These are phyloP conservation scores for Epinotia ramella DNA, from an alignment of 2,888 invertebrate genomes.

Conservation along the genomic window DNA sequence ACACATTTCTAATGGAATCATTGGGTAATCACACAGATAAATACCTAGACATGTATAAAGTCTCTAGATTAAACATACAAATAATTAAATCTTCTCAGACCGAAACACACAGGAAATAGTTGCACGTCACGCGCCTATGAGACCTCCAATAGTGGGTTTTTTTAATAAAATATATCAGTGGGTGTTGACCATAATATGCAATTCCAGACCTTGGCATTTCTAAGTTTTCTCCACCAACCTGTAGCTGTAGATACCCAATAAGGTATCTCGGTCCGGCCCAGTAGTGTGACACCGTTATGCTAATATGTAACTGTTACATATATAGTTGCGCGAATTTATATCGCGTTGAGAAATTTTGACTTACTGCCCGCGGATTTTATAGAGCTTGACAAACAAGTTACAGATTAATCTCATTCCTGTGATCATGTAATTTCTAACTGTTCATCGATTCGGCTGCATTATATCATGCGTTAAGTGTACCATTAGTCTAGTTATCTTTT, in stretches of 20 bases:
- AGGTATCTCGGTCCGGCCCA: slow-evolving; percentile 10
- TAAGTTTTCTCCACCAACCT: slow-evolving; percentile 16
- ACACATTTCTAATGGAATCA: too few species aligned
- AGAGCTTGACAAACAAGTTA: slow-evolving; percentile 41
- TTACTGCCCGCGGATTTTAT: slow-evolving; percentile 18
- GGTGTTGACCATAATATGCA: not conserved
- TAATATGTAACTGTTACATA: slow-evolving; percentile 44
- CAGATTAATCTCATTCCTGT: slow-evolving; percentile 16
- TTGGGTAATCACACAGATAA: too few species aligned
- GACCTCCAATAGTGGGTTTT: too few species aligned
- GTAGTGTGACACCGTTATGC: slow-evolving; percentile 27
- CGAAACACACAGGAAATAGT: too few species aligned
- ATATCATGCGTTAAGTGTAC: slow-evolving; percentile 6
- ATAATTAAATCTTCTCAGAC: too few species aligned
- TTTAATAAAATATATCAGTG: not conserved
- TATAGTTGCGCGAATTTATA: slow-evolving; percentile 42
- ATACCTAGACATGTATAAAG: too few species aligned
- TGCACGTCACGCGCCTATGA: too few species aligned
- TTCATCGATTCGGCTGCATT: not conserved
- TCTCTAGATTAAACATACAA: too few species aligned
- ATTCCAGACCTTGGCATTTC: slow-evolving; percentile 20
- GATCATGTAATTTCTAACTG: slow-evolving; percentile 8
- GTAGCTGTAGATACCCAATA: not conserved
- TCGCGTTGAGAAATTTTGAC: slow-evolving; percentile 39
- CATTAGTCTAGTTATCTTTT: slow-evolving; percentile 7